These are phyloP conservation scores for Chaenodraco wilsoni DNA, from an alignment of 2,797 vertebrate genomes.

Conservation along the genomic window DNA sequence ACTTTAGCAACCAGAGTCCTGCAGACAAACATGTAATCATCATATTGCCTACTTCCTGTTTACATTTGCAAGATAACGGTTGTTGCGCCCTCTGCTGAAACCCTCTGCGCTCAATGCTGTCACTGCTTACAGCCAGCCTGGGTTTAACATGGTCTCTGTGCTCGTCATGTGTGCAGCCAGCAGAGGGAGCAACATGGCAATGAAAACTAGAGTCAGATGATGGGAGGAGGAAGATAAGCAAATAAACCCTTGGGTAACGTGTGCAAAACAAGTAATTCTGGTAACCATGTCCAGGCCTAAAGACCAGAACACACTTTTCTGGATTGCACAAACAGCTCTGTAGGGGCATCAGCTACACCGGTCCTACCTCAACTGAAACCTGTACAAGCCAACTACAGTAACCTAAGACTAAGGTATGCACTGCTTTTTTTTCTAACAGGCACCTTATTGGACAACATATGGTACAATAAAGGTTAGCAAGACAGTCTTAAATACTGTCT, in stretches of 20 bases:
- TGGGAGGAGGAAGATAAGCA: slow-evolving; percentile 69
- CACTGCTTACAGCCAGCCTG: background rate
- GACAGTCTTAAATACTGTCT: slow-evolving; percentile 11
- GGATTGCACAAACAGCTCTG: slow-evolving; percentile 42
- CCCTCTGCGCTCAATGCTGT: background rate
- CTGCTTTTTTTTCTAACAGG: slow-evolving; percentile 43
- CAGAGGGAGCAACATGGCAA: slow-evolving; percentile 76
- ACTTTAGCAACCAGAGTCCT: background rate
- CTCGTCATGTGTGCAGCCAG: slow-evolving; percentile 44
- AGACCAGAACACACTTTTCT: slow-evolving; percentile 52
- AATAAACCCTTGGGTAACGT: slow-evolving; percentile 73
- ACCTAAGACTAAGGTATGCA: slow-evolving; percentile 67
- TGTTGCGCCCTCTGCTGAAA: slow-evolving; percentile 62
- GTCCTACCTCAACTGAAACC: slow-evolving; percentile 51
- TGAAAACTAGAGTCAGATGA: slow-evolving; percentile 77
- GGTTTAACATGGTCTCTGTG: slow-evolving; percentile 11
- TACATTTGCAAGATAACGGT: slow-evolving; percentile 39
- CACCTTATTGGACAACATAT: slow-evolving; percentile 34
- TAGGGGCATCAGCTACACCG: slow-evolving; percentile 40
- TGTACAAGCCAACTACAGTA: slow-evolving; percentile 58
- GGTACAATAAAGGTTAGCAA: slow-evolving; percentile 33
- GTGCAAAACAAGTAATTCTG: slow-evolving; percentile 79
- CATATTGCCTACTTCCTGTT: slow-evolving; percentile 63
- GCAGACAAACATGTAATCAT: slow-evolving; percentile 15
- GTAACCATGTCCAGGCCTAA: slow-evolving; percentile 66